Evolutionary conservation across 2,113 vertebrate species (phyloP).

Genomic region (Oenanthe oenanthe): DNA sequence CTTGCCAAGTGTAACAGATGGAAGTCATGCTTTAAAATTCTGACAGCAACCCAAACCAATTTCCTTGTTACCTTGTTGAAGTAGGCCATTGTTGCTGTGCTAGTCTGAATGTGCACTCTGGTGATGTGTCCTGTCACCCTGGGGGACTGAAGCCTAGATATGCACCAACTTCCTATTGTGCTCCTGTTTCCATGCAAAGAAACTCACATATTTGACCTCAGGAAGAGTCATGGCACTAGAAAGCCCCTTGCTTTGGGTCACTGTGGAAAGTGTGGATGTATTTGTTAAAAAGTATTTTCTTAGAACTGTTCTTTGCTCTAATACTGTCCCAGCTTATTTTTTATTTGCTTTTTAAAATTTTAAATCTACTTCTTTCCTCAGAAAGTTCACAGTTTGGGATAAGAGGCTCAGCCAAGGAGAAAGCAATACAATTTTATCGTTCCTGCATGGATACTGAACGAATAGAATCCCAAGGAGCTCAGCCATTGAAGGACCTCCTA

Average conservation of each 20-base stretch:
- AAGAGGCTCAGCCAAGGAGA: slow-evolving; percentile 76
- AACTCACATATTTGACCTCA: not conserved
- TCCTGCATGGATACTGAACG: slow-evolving; percentile 84
- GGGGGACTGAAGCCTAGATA: not conserved
- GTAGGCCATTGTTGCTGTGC: not conserved
- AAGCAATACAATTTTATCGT: slow-evolving; percentile 83
- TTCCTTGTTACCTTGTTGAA: not conserved
- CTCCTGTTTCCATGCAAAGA: not conserved
- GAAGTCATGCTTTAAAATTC: not conserved
- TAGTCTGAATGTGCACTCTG: not conserved
- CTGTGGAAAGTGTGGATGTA: not conserved
- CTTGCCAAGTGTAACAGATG: not conserved
- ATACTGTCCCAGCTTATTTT: not conserved
- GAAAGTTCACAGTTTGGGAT: slow-evolving; percentile 55
- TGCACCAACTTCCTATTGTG: not conserved
- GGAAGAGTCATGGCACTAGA: not conserved
- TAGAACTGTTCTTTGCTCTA: not conserved
- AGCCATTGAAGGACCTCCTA: slow-evolving; percentile 82
- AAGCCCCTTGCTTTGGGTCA: not conserved
- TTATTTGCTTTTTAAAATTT: not conserved
- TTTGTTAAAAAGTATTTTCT: not conserved
- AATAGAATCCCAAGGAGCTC: slow-evolving; percentile 77
- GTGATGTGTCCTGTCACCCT: not conserved
- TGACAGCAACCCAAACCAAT: not conserved
- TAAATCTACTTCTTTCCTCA: not conserved